A percentile compares a stretch with the other conserved stretches of the same genome.
Evolutionary conservation across 2,113 vertebrate species (phyloP).

Genomic region (Blennius ocellaris): DNA sequence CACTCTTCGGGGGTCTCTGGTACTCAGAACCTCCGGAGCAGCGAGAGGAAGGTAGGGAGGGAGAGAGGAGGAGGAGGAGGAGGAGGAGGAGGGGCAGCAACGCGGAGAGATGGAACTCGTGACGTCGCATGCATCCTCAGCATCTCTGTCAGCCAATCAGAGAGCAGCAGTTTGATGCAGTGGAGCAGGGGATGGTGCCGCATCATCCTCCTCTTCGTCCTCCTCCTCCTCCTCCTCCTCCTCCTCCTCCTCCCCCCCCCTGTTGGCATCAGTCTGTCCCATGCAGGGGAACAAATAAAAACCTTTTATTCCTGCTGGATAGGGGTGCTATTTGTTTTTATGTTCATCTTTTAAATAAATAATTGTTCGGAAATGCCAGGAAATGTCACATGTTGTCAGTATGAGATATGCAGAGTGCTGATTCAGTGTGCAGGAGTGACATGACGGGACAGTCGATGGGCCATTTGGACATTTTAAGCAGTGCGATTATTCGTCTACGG

Average conservation of each 20-base stretch:
- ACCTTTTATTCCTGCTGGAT: background rate
- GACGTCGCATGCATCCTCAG: slow-evolving; percentile 62
- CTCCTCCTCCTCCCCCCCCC: no score
- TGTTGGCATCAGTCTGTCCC: slow-evolving; percentile 59
- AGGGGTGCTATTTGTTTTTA: background rate
- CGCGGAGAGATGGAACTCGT: slow-evolving; percentile 39
- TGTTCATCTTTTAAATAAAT: no score
- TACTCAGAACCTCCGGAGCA: background rate
- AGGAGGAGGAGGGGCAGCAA: no score
- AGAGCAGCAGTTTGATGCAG: slow-evolving; percentile 78
- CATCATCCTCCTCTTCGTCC: slow-evolving; percentile 49
- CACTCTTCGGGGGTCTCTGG: slow-evolving; percentile 43
- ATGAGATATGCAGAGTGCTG: no score
- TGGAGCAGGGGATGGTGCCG: slow-evolving; percentile 67
- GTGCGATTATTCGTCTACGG: no score
- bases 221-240: no score
- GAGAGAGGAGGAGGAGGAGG: no score
- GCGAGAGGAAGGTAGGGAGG: no score
- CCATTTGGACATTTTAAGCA: no score
- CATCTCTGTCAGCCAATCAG: slow-evolving; percentile 72
- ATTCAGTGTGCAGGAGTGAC: no score
- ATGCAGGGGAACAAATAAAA: slow-evolving; percentile 10
- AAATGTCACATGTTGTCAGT: background rate
- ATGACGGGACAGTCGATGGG: no score
- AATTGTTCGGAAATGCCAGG: background rate